A percentile compares a stretch with the other conserved stretches of the same genome.
These are phyloP conservation scores for Pararge aegeria DNA, from an alignment of 1,140 invertebrate genomes.

Conservation along the genomic window DNA sequence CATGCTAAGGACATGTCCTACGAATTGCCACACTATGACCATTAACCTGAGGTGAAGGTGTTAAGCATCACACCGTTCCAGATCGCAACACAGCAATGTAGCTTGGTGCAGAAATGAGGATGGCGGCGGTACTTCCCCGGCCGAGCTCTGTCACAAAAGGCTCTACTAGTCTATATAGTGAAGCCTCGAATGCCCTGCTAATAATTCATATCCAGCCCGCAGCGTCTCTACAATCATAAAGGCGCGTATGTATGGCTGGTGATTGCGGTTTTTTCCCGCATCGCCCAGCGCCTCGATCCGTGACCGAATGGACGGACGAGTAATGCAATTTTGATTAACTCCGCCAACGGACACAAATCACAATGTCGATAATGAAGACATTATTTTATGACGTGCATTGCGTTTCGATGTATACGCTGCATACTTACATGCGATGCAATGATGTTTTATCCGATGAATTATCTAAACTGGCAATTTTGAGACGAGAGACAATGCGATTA, in stretches of 20 bases:
- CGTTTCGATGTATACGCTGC: constrained; percentile 30
- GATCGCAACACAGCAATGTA: no score
- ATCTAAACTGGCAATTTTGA: constrained; percentile 1
- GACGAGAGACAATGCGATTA: background rate
- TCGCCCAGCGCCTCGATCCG: constrained; percentile 43
- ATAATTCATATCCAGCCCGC: constrained; percentile 23
- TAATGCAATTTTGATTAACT: constrained; percentile 76
- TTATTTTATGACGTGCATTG: constrained; percentile 47
- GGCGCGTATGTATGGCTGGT: constrained; percentile 37
- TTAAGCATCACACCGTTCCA: no score
- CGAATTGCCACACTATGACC: no score
- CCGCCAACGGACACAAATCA: constrained; percentile 32
- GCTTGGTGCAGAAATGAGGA: no score
- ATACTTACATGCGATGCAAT: constrained; percentile 14
- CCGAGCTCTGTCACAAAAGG: no score
- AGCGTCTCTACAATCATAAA: constrained; percentile 54
- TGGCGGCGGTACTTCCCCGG: no score
- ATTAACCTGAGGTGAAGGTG: no score
- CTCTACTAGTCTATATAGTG: no score
- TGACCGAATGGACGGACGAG: constrained; percentile 54
- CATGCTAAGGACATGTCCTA: no score
- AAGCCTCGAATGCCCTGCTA: no score
- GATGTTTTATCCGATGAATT: constrained; percentile 2
- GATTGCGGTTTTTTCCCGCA: constrained; percentile 46
- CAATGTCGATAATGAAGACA: constrained; percentile 56